Conservation (phyloP, 1,140 invertebrate species). For the Tetramorium parvispinum region DNA sequence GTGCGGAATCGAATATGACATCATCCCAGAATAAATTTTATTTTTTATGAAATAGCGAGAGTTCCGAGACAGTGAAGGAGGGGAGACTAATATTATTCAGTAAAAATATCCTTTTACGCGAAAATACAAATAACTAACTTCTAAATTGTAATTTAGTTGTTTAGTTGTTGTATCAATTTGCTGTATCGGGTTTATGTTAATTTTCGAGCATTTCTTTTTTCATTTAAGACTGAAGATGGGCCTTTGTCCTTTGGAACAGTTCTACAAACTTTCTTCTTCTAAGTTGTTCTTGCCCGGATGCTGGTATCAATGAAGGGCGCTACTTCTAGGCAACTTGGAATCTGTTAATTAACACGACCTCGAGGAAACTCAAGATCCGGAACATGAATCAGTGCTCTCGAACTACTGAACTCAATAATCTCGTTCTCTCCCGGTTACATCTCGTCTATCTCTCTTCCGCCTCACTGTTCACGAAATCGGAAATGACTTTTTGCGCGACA, state of each 20-base stretch:
- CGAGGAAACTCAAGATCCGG: slow-evolving; percentile 43
- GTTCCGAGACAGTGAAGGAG: background rate
- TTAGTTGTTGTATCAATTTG: slow-evolving; percentile 2
- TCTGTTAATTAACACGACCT: slow-evolving; percentile 49
- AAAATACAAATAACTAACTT: background rate
- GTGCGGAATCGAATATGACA: slow-evolving; percentile 11
- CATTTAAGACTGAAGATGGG: background rate
- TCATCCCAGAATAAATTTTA: slow-evolving; percentile 10
- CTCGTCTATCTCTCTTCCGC: no score
- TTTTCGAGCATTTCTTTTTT: background rate
- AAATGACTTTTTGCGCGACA: slow-evolving; percentile 37
- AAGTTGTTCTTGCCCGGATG: background rate
- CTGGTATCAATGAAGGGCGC: slow-evolving; percentile 20
- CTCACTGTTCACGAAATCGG: background rate
- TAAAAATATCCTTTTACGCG: background rate
- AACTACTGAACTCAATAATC: slow-evolving; percentile 42
- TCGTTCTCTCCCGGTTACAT: background rate
- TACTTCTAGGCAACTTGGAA: background rate
- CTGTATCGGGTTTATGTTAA: background rate
- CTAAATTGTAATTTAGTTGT: background rate
- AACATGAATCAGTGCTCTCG: slow-evolving; percentile 22
- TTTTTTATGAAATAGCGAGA: background rate
- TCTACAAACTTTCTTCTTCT: background rate
- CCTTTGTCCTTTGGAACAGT: background rate
- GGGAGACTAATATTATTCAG: background rate